These are phyloP conservation scores for Nerophis ophidion DNA, from an alignment of 2,113 vertebrate genomes.

Conservation along the genomic window DNA sequence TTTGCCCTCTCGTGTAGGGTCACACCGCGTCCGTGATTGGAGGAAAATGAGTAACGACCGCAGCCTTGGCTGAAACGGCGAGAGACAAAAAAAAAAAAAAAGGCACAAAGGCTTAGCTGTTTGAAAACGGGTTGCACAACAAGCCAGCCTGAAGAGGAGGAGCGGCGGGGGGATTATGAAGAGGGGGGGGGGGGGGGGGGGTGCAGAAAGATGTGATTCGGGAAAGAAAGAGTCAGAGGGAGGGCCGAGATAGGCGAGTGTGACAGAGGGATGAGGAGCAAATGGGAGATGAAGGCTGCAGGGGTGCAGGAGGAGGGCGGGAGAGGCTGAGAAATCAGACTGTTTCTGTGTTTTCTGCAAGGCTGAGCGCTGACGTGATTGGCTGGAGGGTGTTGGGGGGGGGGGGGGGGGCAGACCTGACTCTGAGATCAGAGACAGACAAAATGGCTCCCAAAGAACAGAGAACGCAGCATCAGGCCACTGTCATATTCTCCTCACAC, in stretches of 20 bases:
- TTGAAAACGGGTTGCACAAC: slow-evolving; percentile 66
- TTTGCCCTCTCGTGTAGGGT: slow-evolving; percentile 72
- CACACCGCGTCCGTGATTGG: slow-evolving; percentile 76
- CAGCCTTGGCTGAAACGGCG: slow-evolving; percentile 70
- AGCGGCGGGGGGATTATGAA: slow-evolving; percentile 32
- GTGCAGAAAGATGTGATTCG: slow-evolving; percentile 46
- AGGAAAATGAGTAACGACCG: slow-evolving; percentile 76
- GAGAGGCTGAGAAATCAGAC: slow-evolving; percentile 54
- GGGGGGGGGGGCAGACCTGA: slow-evolving; percentile 57
- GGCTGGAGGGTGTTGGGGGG: slow-evolving; percentile 43
- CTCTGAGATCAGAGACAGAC: slow-evolving; percentile 73
- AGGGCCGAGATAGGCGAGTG: slow-evolving; percentile 7
- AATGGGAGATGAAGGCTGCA: slow-evolving; percentile 48
- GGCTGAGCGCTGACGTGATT: slow-evolving; percentile 71
- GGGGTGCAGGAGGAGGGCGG: slow-evolving; percentile 15
- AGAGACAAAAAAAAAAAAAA: slow-evolving; percentile 52
- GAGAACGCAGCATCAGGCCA: slow-evolving; percentile 70
- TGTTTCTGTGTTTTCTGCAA: slow-evolving; percentile 67
- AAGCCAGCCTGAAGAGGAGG: slow-evolving; percentile 47
- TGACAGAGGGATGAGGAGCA: slow-evolving; percentile 28
- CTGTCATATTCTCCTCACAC: slow-evolving; percentile 66
- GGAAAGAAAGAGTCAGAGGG: slow-evolving; percentile 41
- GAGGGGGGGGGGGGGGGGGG: slow-evolving; percentile 10
- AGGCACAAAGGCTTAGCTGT: slow-evolving; percentile 71
- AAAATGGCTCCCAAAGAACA: slow-evolving; percentile 76